Percentiles rank a stretch among this genome's conserved stretches.
Evolutionary conservation across 1,140 invertebrate genomes (phyloP).

Genomic region (Lethrus apterus): DNA sequence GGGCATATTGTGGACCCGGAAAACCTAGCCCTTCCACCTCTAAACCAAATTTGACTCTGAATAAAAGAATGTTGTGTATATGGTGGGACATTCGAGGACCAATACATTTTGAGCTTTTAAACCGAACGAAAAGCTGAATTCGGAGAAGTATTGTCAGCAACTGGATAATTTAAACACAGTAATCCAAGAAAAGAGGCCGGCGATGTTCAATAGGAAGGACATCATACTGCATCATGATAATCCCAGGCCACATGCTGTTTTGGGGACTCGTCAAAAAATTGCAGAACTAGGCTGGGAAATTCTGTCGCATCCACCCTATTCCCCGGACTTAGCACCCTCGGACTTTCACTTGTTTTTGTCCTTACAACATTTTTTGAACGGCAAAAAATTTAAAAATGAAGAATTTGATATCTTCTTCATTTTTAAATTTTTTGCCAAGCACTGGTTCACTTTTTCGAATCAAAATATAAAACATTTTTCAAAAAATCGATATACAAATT

Average conservation of each 20-base stretch:
- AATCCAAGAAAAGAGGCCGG: constrained; percentile 19
- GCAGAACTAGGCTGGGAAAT: constrained; percentile 40
- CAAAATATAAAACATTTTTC: too few species aligned
- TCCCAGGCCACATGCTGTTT: too few species aligned
- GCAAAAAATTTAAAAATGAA: too few species aligned
- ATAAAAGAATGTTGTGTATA: constrained; percentile 14
- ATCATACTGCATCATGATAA: constrained; percentile 34
- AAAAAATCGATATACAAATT: too few species aligned
- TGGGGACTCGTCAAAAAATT: constrained; percentile 35
- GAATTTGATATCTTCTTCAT: too few species aligned
- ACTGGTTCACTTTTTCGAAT: too few species aligned
- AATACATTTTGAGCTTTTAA: constrained; percentile 20
- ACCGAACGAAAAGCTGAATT: constrained; percentile 19
- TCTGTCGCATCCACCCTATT: constrained; percentile 42
- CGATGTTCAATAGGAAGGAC: constrained; percentile 20
- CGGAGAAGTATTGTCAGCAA: constrained; percentile 20
- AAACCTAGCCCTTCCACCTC: background rate
- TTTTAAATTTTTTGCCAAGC: too few species aligned
- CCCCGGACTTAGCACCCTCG: too few species aligned
- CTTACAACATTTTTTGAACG: too few species aligned
- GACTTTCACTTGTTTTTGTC: too few species aligned
- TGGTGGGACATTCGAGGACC: constrained; percentile 20
- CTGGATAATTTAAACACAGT: constrained; percentile 19
- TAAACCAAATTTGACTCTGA: background rate
- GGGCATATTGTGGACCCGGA: constrained; percentile 1